These are phyloP conservation scores for Halcyon malimbica DNA, from an alignment of 2,113 vertebrate genomes.

Conservation along the genomic window DNA sequence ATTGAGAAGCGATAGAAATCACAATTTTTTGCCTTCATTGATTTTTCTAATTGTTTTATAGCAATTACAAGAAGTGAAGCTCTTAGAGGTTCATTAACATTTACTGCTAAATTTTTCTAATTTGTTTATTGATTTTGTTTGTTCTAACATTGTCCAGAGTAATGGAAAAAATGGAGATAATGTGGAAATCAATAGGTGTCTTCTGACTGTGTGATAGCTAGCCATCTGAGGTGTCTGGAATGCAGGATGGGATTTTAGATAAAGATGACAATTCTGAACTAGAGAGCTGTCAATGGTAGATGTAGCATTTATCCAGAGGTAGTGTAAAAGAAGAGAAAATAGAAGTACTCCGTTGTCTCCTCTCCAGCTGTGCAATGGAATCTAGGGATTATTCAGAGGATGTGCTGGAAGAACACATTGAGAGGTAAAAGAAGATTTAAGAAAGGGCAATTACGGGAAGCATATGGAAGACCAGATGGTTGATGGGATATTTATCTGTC, in stretches of 20 bases:
- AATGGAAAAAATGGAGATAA: background rate
- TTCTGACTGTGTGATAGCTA: background rate
- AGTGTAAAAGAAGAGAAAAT: background rate
- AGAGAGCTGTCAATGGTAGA: background rate
- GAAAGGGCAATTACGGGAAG: background rate
- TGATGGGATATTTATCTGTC: background rate
- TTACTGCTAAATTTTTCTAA: background rate
- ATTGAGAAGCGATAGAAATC: background rate
- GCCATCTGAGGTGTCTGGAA: background rate
- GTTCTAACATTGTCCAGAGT: background rate
- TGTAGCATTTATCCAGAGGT: background rate
- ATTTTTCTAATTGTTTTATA: background rate
- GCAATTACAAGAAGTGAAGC: background rate
- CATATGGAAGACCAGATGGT: background rate
- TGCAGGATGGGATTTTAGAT: background rate
- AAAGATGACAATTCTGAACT: background rate
- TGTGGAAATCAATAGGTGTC: background rate
- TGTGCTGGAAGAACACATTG: background rate
- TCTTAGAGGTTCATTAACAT: background rate
- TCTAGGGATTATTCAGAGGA: background rate
- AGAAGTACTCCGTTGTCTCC: background rate
- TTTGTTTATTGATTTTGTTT: background rate
- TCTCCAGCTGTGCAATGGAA: background rate
- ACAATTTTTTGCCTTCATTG: background rate
- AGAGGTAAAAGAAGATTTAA: background rate